A percentile compares a stretch with the other conserved stretches of the same genome.
These are phyloP conservation scores for Threskiornis aethiopicus DNA, from an alignment of 2,797 vertebrate genomes.

Conservation along the genomic window DNA sequence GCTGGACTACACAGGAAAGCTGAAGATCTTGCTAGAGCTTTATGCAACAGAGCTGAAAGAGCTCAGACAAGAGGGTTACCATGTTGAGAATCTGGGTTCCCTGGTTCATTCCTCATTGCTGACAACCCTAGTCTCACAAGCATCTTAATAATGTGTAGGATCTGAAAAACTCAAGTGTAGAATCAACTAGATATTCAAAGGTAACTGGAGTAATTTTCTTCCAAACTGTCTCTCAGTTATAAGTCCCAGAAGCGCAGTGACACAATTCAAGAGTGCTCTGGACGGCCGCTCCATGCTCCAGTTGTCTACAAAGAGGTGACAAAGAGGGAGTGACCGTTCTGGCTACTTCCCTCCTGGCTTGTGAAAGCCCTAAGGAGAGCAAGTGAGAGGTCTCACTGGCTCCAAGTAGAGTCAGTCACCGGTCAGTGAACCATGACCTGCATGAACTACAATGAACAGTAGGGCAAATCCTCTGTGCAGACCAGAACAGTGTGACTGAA, in stretches of 20 bases:
- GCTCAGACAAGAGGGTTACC: neutral
- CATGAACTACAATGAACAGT: neutral
- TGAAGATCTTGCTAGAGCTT: neutral
- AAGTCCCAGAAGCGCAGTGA: neutral
- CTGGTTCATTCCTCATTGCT: neutral
- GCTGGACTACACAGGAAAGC: neutral
- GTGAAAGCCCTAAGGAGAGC: neutral
- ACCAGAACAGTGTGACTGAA: neutral
- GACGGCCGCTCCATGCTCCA: neutral
- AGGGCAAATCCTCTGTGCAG: neutral
- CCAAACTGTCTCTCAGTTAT: neutral
- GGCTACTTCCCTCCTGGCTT: neutral
- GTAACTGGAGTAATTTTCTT: neutral
- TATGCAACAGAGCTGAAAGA: neutral
- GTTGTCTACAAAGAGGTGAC: neutral
- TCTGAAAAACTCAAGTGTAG: neutral
- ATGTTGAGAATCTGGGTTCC: neutral
- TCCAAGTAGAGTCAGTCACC: neutral
- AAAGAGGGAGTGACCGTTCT: neutral
- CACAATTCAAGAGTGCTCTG: rapidly evolving
- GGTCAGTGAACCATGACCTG: neutral
- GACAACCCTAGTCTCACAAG: neutral
- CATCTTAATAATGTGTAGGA: neutral
- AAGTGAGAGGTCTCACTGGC: neutral
- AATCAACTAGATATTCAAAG: neutral